phyloP scores from a whole-genome alignment of 2,888 invertebrate species.

The Acronicta alni region DNA sequence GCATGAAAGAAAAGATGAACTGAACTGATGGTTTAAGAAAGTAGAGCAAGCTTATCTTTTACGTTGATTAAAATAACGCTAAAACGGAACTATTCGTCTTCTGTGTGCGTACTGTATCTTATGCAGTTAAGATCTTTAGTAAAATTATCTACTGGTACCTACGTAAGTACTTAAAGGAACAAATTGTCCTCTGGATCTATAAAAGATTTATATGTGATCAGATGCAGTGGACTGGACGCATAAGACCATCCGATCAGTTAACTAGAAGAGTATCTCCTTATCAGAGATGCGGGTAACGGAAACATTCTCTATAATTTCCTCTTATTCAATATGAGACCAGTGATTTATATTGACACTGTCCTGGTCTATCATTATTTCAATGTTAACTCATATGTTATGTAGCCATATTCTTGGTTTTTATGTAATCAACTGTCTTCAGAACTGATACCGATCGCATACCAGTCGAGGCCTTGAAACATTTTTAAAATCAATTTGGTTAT shows the following conservation, averaged over 20 bases:
- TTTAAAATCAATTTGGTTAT: slow-evolving; percentile 52
- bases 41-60: slow-evolving; percentile 26
- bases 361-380: slow-evolving; percentile 66
- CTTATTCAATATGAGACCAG: slow-evolving; percentile 70
- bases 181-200: slow-evolving; percentile 48
- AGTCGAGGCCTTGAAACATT: slow-evolving; percentile 57
- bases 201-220: slow-evolving; percentile 55
- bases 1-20: slow-evolving; percentile 29
- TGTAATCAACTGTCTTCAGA: slow-evolving; percentile 29
- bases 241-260: slow-evolving; percentile 60
- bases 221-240: slow-evolving; percentile 50
- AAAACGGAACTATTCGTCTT: slow-evolving; percentile 14
- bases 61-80: slow-evolving; percentile 29
- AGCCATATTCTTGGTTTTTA: slow-evolving; percentile 33
- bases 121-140: slow-evolving; percentile 24
- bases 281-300: slow-evolving; percentile 83
- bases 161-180: slow-evolving; percentile 39
- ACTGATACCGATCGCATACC: slow-evolving; percentile 51
- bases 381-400: slow-evolving; percentile 46
- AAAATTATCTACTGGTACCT: slow-evolving; percentile 36
- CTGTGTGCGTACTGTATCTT: slow-evolving; percentile 1
- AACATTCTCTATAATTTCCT: slow-evolving; percentile 80
- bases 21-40: slow-evolving; percentile 25
- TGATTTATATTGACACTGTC: slow-evolving; percentile 79
- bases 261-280: slow-evolving; percentile 66